Evolutionary conservation across 1,140 invertebrate genomes (phyloP), one percentile per base, ranked within the genome.

Genomic region (Aphelenchoides besseyi): DNA sequence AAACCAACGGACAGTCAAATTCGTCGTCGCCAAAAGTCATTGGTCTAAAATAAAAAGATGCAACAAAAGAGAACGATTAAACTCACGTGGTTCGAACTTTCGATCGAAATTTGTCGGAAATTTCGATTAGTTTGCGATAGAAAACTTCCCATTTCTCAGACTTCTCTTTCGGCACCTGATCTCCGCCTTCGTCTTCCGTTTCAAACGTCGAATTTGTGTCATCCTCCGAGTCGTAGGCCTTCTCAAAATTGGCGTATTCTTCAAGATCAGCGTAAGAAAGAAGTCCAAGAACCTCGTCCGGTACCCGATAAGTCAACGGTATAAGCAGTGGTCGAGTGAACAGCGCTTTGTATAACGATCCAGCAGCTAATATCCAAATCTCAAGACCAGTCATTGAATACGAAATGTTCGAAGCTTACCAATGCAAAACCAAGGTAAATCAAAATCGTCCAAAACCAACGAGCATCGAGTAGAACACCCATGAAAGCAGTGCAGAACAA

Each of bases 51-150:
- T 59, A 5, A 59, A 59, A 59, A 59, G 55, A 59, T 8, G 5
- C 12, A 59, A 23, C 23, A 23, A 5, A 8, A 23, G 18, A 8
- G 55, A n/a, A 41, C 37, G 5, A n/a, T 8, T 5, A 41, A 41
- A 23, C 55, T 59, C 55, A 59, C 55, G 55, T 8, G 5, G 55
- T 59, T 33, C 55, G 55, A 23, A 59, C 55, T 8, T 59, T 59
- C 55, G 23, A 33, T 8, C 55, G 5, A 8, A 5, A 8, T 5
- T 59, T 18, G 5, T 28, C 55, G 5, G 55, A 5, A 5, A 59
- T 28, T 33, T 28, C 55, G 5, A 18, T 23, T 5, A 59, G 5
- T 28, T 33, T 5, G 5, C 18, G 41, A 23, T 59, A 59, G 32
- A 59, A 59, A 33, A 33, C 5, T 33, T 59, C 55, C 18, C 18